A percentile compares a stretch with the other conserved stretches of the same genome.
Evolutionary conservation across 2,888 invertebrate genomes (phyloP).

Genomic region (Tetragonula carbonaria): DNA sequence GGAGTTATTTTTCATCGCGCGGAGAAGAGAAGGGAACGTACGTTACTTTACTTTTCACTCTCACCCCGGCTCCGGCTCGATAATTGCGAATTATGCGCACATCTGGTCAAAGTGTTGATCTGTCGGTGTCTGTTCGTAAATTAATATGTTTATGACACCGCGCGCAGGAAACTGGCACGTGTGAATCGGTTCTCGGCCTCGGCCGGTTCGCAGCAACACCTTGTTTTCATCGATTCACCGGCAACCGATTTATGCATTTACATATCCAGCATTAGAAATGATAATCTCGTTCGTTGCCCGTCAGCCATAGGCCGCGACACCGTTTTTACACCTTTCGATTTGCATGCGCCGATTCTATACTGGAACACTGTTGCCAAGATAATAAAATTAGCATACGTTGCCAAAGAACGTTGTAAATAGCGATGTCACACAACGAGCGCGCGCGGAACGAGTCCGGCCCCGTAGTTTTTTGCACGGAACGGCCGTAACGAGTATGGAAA

Average conservation of each 20-base stretch:
- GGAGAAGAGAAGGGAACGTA: background rate
- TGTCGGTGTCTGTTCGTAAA: conserved; percentile 55
- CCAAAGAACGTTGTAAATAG: conserved; percentile 38
- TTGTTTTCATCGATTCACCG: conserved; percentile 61
- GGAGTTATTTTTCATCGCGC: conserved; percentile 23
- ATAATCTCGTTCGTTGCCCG: conserved; percentile 37
- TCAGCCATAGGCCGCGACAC: conserved; percentile 3
- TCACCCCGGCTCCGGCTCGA: background rate
- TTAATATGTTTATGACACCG: conserved; percentile 57
- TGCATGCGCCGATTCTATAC: conserved; percentile 15
- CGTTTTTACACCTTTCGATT: conserved; percentile 24
- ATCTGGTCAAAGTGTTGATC: conserved; percentile 23
- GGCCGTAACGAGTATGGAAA: conserved; percentile 23
- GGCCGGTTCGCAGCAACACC: conserved; percentile 29
- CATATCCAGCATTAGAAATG: conserved; percentile 56
- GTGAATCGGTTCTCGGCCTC: conserved; percentile 58
- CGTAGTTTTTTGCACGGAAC: background rate
- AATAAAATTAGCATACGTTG: conserved; percentile 61
- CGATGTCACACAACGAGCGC: background rate
- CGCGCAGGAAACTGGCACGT: conserved; percentile 53
- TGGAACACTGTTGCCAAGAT: conserved; percentile 49
- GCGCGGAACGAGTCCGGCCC: background rate
- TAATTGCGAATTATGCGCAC: conserved; percentile 24
- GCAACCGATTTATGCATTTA: conserved; percentile 53
- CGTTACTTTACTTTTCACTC: background rate